These are phyloP conservation scores for Corythaeola cristata DNA, from an alignment of 2,113 vertebrate species.

Conservation along the genomic window DNA sequence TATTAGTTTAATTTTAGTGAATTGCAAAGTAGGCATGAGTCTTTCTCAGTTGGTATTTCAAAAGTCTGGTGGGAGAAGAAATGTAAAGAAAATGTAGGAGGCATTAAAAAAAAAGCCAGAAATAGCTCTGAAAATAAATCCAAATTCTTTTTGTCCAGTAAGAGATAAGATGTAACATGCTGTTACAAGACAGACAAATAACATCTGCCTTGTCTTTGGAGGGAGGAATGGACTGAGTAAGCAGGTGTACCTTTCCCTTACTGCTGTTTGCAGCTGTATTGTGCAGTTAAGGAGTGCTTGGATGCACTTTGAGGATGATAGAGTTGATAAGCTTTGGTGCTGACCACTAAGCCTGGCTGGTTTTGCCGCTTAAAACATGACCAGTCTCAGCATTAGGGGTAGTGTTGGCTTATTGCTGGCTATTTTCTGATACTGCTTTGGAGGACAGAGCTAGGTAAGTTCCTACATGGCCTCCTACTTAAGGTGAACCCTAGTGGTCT, in stretches of 20 bases:
- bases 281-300: neutral
- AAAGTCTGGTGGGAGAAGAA: conserved; percentile 22
- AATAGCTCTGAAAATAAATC: neutral
- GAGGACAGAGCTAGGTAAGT: neutral
- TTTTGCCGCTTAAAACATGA: neutral
- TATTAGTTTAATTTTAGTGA: conserved; percentile 54
- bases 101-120: neutral
- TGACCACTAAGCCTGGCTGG: neutral
- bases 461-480: neutral
- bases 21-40: conserved; percentile 6
- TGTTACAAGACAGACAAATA: neutral
- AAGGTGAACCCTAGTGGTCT: neutral
- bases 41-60: neutral
- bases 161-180: neutral
- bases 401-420: neutral
- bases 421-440: neutral
- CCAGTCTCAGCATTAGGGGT: neutral
- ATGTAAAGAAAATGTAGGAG: conserved; percentile 47
- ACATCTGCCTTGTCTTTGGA: neutral
- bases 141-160: neutral
- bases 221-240: neutral
- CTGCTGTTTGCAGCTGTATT: neutral
- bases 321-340: neutral
- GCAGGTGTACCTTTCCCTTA: neutral
- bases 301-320: neutral